Evolutionary conservation across 2,888 invertebrate genomes (phyloP).

Genomic region (Acanthopleura granulata): DNA sequence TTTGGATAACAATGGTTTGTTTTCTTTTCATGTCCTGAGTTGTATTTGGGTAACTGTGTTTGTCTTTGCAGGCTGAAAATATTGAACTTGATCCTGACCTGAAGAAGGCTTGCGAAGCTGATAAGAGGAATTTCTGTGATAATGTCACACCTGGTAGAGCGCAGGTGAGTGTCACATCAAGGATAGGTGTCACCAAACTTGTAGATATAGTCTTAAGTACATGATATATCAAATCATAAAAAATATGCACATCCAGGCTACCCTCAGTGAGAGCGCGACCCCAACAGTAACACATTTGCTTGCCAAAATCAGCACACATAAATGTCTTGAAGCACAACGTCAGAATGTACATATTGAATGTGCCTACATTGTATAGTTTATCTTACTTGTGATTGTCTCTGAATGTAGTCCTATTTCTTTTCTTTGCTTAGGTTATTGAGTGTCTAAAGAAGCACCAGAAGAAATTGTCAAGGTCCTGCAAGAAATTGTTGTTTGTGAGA

Average conservation of each 20-base stretch:
- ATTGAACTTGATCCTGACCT: conserved; percentile 76
- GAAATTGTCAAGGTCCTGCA: conserved; percentile 78
- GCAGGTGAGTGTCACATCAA: conserved; percentile 51
- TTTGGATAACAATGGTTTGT: too few species aligned
- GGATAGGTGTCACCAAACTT: neutral
- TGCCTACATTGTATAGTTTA: too few species aligned
- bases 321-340: too few species aligned
- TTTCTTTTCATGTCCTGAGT: too few species aligned
- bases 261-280: neutral
- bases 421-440: conserved; percentile 59
- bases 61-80: conserved; percentile 81
- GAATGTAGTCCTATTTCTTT: neutral
- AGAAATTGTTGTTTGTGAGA: conserved; percentile 85
- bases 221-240: neutral
- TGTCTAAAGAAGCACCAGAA: conserved; percentile 77
- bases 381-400: neutral
- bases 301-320: too few species aligned
- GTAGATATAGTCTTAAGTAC: too few species aligned
- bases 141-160: conserved; percentile 55
- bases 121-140: conserved; percentile 52
- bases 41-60: too few species aligned
- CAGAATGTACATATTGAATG: too few species aligned
- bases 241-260: neutral
- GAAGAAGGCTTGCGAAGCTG: conserved; percentile 49
- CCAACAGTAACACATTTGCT: neutral